Evolutionary conservation across 2,797 vertebrate species (phyloP).

Genomic region (Borostomias antarcticus): DNA sequence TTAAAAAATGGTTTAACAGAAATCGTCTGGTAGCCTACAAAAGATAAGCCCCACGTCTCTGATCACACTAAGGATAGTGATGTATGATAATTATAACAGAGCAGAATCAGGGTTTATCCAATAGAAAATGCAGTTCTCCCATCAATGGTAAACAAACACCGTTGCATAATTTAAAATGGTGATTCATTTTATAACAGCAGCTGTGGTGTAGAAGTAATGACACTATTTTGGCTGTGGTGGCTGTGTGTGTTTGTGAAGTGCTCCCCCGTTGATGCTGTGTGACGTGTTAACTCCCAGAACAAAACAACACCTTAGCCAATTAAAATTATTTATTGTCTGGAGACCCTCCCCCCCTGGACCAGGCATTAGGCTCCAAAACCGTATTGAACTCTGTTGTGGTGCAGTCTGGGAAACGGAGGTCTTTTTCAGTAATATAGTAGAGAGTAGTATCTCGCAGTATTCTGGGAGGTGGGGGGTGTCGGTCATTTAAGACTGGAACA

Average conservation of each 20-base stretch:
- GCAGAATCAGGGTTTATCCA: background rate
- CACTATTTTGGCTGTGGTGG: background rate
- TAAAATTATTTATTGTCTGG: conserved; percentile 54
- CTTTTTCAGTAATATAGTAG: background rate
- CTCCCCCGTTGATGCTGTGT: conserved; percentile 8
- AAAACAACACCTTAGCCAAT: conserved; percentile 71
- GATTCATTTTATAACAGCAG: background rate
- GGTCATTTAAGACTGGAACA: too few relatives aligned
- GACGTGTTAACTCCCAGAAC: conserved; percentile 30
- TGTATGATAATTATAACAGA: too few relatives aligned
- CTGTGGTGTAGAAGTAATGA: background rate
- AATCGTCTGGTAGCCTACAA: too few relatives aligned
- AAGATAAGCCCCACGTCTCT: too few relatives aligned
- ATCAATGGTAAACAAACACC: too few relatives aligned
- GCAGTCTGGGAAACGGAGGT: background rate
- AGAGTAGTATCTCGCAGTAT: too few relatives aligned
- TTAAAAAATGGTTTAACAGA: too few relatives aligned
- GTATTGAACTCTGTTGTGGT: background rate
- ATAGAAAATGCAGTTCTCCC: background rate
- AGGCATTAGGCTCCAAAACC: too few relatives aligned
- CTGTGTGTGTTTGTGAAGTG: background rate
- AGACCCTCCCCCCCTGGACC: conserved; percentile 48
- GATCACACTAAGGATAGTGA: too few relatives aligned
- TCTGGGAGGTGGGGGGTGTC: too few relatives aligned
- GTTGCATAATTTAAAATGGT: too few relatives aligned